Percentiles rank a stretch among this genome's conserved stretches.
Evolutionary conservation across 2,888 invertebrate species (phyloP).

Genomic region (Tryphoninae sp.): DNA sequence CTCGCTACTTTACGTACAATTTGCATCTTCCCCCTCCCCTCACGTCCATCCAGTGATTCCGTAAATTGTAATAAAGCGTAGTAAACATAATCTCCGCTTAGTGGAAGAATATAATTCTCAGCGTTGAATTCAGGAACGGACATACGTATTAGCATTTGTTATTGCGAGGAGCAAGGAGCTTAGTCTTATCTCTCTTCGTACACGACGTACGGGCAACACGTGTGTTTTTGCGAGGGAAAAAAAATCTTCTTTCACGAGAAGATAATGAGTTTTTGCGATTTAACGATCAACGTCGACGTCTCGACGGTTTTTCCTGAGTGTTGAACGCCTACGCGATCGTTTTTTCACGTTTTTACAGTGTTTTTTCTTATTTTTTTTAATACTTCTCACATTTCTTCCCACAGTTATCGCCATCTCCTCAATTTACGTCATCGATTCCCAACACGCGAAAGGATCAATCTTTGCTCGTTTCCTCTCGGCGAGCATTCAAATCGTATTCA

Average conservation of each 20-base stretch:
- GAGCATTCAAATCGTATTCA: slow-evolving; percentile 58
- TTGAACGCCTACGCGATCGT: slow-evolving; percentile 33
- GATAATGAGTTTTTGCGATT: slow-evolving; percentile 54
- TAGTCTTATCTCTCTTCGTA: slow-evolving; percentile 22
- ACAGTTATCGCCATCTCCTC: slow-evolving; percentile 31
- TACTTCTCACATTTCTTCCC: background rate
- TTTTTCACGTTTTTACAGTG: background rate
- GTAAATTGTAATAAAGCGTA: slow-evolving; percentile 8
- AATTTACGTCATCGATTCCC: slow-evolving; percentile 20
- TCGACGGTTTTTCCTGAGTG: slow-evolving; percentile 22
- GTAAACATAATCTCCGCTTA: background rate
- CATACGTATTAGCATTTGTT: slow-evolving; percentile 47
- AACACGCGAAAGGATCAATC: slow-evolving; percentile 7
- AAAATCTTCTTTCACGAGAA: slow-evolving; percentile 37
- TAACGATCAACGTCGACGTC: slow-evolving; percentile 25
- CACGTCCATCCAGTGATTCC: background rate
- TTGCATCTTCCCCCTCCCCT: background rate
- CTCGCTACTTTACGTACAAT: slow-evolving; percentile 14
- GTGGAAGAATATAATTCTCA: slow-evolving; percentile 29
- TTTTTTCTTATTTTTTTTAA: slow-evolving; percentile 8
- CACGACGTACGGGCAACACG: slow-evolving; percentile 11
- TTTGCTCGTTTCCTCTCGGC: slow-evolving; percentile 27
- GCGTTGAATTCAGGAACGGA: slow-evolving; percentile 20
- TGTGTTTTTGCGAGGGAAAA: background rate
- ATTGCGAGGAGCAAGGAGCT: slow-evolving; percentile 41